Evolutionary conservation across 1,140 invertebrate species (phyloP).

Genomic region (Globodera ellingtonae): DNA sequence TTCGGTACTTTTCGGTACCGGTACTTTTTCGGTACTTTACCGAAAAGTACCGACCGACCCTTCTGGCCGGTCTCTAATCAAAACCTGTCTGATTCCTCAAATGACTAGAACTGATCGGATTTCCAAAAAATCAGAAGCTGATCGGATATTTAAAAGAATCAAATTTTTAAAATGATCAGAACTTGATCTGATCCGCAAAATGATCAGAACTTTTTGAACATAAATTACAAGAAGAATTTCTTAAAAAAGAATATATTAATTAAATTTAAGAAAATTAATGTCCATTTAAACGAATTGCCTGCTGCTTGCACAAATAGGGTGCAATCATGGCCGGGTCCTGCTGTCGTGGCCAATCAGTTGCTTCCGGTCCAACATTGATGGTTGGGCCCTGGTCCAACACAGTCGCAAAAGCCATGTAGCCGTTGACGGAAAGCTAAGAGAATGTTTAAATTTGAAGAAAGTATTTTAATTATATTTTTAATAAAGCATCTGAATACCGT

Average conservation of each 20-base stretch:
- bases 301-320: slow-evolving; percentile 64
- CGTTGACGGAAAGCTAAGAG: slow-evolving; percentile 61
- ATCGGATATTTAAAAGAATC: too few species aligned
- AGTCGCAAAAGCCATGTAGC: slow-evolving; percentile 65
- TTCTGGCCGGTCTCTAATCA: too few species aligned
- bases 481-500: slow-evolving; percentile 49
- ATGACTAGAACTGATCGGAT: too few species aligned
- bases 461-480: not conserved
- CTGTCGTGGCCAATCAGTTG: slow-evolving; percentile 62
- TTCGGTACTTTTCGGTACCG: too few species aligned
- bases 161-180: too few species aligned
- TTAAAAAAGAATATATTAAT: too few species aligned
- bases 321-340: slow-evolving; percentile 66
- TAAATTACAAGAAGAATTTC: too few species aligned
- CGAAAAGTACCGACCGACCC: too few species aligned
- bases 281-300: slow-evolving; percentile 23
- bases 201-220: not conserved
- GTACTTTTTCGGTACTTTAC: too few species aligned
- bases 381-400: slow-evolving; percentile 64
- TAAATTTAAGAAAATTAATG: too few species aligned
- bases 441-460: not conserved
- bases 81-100: too few species aligned
- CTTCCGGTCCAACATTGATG: slow-evolving; percentile 64
- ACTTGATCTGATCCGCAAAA: not conserved
- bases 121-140: too few species aligned